These are phyloP conservation scores for Pterostichus niger DNA, from an alignment of 2,888 invertebrate species.

Conservation along the genomic window DNA sequence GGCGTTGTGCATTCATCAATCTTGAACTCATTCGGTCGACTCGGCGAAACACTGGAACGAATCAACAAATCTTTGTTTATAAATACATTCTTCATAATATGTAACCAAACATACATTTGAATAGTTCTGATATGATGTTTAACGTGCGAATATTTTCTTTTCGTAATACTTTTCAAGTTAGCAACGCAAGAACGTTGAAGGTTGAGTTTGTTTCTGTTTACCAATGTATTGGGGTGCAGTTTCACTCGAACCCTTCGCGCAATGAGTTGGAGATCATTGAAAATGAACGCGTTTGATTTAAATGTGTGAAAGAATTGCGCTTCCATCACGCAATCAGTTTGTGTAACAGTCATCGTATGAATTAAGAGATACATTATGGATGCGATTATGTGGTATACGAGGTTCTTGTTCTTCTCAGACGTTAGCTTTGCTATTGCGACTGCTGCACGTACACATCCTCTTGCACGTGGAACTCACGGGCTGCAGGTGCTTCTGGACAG, in stretches of 20 bases:
- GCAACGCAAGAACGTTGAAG: conserved; percentile 64
- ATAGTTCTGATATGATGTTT: conserved; percentile 75
- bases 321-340: conserved; percentile 75
- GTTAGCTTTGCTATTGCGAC: conserved; percentile 74
- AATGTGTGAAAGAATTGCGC: conserved; percentile 76
- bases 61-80: neutral
- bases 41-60: conserved; percentile 52
- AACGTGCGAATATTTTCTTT: conserved; percentile 73
- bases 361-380: conserved; percentile 74
- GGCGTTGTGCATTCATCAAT: conserved; percentile 37
- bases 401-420: conserved; percentile 69
- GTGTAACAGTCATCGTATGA: conserved; percentile 77
- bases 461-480: conserved; percentile 69
- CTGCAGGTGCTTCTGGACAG: conserved; percentile 74
- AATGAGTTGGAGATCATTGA: conserved; percentile 72
- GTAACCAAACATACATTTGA: conserved; percentile 72
- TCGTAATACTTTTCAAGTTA: conserved; percentile 73
- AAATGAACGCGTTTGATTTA: conserved; percentile 69
- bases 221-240: conserved; percentile 70
- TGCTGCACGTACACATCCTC: conserved; percentile 72
- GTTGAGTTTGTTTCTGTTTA: conserved; percentile 70
- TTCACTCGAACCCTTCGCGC: conserved; percentile 73
- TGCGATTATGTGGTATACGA: neutral
- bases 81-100: too few relatives aligned
- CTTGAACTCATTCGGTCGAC: conserved; percentile 9